These are phyloP conservation scores for Protosalanx chinensis DNA, from an alignment of 2,797 vertebrate species.

Conservation along the genomic window DNA sequence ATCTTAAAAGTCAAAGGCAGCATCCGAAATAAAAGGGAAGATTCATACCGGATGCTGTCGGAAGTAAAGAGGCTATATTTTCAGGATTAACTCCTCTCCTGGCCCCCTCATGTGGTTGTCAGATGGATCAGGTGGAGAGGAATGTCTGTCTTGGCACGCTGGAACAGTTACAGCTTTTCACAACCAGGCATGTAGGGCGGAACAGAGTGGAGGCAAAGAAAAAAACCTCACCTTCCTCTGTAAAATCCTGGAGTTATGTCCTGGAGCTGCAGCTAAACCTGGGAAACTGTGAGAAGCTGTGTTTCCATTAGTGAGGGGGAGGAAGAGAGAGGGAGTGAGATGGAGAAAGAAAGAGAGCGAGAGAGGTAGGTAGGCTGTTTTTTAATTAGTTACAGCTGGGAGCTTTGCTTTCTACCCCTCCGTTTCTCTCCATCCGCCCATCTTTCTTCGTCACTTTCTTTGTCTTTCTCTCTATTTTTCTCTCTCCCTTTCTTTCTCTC, in stretches of 20 bases:
- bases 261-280: slow-evolving; percentile 53
- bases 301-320: slow-evolving; percentile 16
- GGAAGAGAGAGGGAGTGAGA: slow-evolving; percentile 20
- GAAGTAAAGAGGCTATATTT: slow-evolving; percentile 7
- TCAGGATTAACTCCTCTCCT: background rate
- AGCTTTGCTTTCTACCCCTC: slow-evolving; percentile 11
- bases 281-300: slow-evolving; percentile 23
- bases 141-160: slow-evolving; percentile 27
- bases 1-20: slow-evolving; percentile 18
- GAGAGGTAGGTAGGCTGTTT: slow-evolving; percentile 29
- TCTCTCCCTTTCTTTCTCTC: background rate
- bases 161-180: slow-evolving; percentile 45
- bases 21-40: slow-evolving; percentile 4
- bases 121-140: slow-evolving; percentile 7
- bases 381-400: slow-evolving; percentile 71
- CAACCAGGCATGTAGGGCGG: slow-evolving; percentile 50
- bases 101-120: background rate
- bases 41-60: background rate
- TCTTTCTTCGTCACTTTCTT: slow-evolving; percentile 20
- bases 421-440: slow-evolving; percentile 22
- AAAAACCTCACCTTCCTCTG: slow-evolving; percentile 30
- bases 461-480: too few relatives aligned
- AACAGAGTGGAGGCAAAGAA: slow-evolving; percentile 23
- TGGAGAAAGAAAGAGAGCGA: slow-evolving; percentile 19
- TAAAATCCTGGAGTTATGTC: slow-evolving; percentile 57